phyloP scores from a whole-genome alignment of 2,113 vertebrate species.

The Cyanistes caeruleus region DNA sequence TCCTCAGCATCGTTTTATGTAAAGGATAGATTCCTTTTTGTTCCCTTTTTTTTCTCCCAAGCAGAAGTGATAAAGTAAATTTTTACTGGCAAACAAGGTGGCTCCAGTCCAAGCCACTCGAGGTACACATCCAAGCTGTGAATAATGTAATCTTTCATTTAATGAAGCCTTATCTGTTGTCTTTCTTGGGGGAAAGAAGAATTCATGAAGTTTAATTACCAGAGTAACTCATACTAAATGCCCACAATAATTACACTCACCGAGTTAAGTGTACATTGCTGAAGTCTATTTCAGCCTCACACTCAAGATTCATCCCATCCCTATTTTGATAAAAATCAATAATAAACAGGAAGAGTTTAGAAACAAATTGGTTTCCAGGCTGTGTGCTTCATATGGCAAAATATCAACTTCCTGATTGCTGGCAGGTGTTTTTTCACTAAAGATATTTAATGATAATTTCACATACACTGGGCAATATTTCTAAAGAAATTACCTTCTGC shows the following conservation, averaged over 20 bases:
- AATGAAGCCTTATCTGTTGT: conserved; percentile 35
- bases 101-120: conserved; percentile 17
- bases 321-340: not conserved
- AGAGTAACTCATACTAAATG: conserved; percentile 49
- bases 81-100: conserved; percentile 25
- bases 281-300: not conserved
- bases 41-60: not conserved
- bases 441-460: not conserved
- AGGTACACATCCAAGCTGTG: not conserved
- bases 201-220: conserved; percentile 36
- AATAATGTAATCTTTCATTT: conserved; percentile 28
- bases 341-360: not conserved
- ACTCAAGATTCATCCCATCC: not conserved
- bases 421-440: not conserved
- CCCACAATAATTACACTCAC: conserved; percentile 52
- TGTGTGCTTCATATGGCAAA: not conserved
- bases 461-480: not conserved
- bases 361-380: not conserved
- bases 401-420: not conserved
- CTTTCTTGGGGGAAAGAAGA: conserved; percentile 39
- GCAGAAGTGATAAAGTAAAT: not conserved
- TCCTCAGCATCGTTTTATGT: not conserved
- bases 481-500: not conserved
- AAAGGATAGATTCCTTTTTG: not conserved
- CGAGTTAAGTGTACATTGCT: not conserved